A percentile compares a stretch with the other conserved stretches of the same genome.
These are phyloP conservation scores for Xylocampa areola DNA, from an alignment of 2,888 invertebrate genomes.

Conservation along the genomic window DNA sequence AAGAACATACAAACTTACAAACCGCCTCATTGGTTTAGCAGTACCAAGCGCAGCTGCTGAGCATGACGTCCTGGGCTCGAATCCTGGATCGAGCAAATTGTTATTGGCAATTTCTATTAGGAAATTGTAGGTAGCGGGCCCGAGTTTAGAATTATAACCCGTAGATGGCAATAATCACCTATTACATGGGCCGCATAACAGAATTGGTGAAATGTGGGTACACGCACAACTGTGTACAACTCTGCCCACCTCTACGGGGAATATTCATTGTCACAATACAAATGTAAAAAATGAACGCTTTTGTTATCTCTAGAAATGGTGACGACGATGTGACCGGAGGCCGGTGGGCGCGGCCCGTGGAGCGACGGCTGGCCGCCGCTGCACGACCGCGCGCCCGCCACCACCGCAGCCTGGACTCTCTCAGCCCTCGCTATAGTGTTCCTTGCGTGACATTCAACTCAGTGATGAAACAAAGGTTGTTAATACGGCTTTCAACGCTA, in stretches of 20 bases:
- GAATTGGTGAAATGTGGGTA: too few relatives aligned
- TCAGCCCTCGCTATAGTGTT: conserved; percentile 46
- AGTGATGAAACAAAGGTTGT: conserved; percentile 50
- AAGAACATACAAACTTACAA: too few relatives aligned
- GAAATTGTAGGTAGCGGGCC: too few relatives aligned
- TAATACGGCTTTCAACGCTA: conserved; percentile 36
- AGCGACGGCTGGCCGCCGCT: conserved; percentile 79
- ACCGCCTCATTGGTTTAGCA: too few relatives aligned
- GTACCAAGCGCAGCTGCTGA: too few relatives aligned
- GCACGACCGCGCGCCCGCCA: conserved; percentile 47
- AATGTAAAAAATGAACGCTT: not conserved
- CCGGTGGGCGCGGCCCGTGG: conserved; percentile 77
- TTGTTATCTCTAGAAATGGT: conserved; percentile 75
- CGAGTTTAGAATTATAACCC: too few relatives aligned
- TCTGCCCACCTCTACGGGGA: not conserved
- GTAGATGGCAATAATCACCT: too few relatives aligned
- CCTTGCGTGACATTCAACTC: conserved; percentile 67
- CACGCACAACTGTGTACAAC: too few relatives aligned
- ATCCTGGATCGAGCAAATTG: too few relatives aligned
- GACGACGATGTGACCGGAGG: conserved; percentile 85
- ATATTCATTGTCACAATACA: not conserved
- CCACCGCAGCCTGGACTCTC: conserved; percentile 66
- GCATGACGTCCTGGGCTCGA: too few relatives aligned
- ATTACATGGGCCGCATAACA: too few relatives aligned
- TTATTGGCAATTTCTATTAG: too few relatives aligned